A percentile compares a stretch with the other conserved stretches of the same genome.
Evolutionary conservation across 1,140 invertebrate genomes (phyloP).

Genomic region (Drosophila jambulina): DNA sequence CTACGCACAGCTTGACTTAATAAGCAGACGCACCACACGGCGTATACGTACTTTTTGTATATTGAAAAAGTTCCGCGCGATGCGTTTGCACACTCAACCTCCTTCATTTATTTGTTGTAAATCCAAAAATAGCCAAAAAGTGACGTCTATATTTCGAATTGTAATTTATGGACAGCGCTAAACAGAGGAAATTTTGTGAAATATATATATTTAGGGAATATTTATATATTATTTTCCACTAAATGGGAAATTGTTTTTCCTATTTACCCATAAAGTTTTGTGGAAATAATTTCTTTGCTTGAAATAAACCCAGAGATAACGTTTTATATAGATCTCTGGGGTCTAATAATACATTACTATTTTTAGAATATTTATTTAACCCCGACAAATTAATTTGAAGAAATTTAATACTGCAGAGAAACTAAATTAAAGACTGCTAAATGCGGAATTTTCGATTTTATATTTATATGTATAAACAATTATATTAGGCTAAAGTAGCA

Average conservation of each 20-base stretch:
- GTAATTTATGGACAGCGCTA: conserved; percentile 1
- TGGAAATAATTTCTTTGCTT: not conserved
- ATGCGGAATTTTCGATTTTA: too few relatives aligned
- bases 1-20: conserved; percentile 66
- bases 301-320: too few relatives aligned
- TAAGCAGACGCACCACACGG: conserved; percentile 53
- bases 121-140: conserved; percentile 33
- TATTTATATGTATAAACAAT: not conserved
- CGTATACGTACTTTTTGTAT: conserved; percentile 67
- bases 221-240: not conserved
- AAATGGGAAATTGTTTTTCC: not conserved
- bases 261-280: not conserved
- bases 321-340: not conserved
- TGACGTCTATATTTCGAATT: conserved; percentile 27
- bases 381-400: not conserved
- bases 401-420: not conserved
- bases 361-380: not conserved
- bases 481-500: too few relatives aligned
- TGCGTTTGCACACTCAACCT: conserved; percentile 34
- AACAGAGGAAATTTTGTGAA: not conserved
- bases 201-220: not conserved
- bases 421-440: not conserved
- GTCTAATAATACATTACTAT: not conserved
- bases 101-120: conserved; percentile 58
- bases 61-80: conserved; percentile 46